Evolutionary conservation across 2,113 vertebrate genomes (phyloP), one percentile per base, ranked within the genome.

Genomic region (Lycocorax pyrrhopterus): DNA sequence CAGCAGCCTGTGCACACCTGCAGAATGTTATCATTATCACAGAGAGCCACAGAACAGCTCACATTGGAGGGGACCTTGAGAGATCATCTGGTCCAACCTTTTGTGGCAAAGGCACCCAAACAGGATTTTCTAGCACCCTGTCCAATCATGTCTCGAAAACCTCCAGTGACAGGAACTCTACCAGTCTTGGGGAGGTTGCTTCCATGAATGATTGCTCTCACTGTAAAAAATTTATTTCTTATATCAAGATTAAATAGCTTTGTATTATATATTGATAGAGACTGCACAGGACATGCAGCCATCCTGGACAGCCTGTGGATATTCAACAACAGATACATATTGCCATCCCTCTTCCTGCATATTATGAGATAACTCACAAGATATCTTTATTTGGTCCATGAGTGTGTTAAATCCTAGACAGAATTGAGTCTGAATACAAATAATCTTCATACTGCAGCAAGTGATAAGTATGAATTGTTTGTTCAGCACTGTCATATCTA

Each of bases 371-470:
- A 95, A 69, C 84, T 96, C 93, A 93, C 68, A 94, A 95, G 93
- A 78, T 86, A 6, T 47, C 87, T 97, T 97, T 89, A 85, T 97
- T 97, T 96, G 95, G 83, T 90, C 92, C 75, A 52, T 74, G 77
- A 89, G 78, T 53, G 68, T 80, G 71, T 96, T 96, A 96, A 98
- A 92, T 89, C 72, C 68, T 95, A 84, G 49, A 75, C 84, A 91
- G 95, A 89, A 82, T 2, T 77, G 93, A 92, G 87, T 67, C 55
- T 53, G 95, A 95, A 95, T 96, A 91, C 95, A 96, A 97, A 97
- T 96, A 87, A 51, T 84, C 71, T 90, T 97, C 75, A 62, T 75
- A 64, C 80, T 93, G 91, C 93, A 87, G 46, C 29, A 16, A 97
- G 74, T 73, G 68, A 77, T 66, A 96, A 96, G 90, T 96, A 91